Conservation (phyloP, 2,888 invertebrate genomes). For the Iselma pallidipennis region DNA sequence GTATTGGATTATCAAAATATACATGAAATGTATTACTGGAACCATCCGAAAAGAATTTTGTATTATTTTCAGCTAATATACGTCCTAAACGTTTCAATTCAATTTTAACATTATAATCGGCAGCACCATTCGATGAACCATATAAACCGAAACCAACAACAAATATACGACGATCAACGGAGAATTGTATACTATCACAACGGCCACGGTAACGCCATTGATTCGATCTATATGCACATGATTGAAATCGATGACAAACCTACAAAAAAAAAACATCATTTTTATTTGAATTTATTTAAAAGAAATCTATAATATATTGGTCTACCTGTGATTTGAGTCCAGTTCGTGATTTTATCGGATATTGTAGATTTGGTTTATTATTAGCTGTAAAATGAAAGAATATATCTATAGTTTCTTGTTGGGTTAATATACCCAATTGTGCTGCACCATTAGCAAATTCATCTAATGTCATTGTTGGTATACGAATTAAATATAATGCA, state of each 20-base stretch:
- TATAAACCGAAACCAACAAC: conserved; percentile 95
- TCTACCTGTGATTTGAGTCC: conserved; percentile 86
- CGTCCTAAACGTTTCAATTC: conserved; percentile 89
- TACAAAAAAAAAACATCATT: conserved; percentile 52
- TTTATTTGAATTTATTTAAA: not conserved
- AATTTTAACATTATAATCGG: conserved; percentile 93
- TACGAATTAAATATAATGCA: conserved; percentile 84
- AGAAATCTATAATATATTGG: not conserved
- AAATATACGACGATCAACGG: conserved; percentile 93
- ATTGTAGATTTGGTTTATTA: conserved; percentile 80
- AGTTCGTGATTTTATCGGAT: conserved; percentile 79
- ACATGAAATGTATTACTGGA: conserved; percentile 95
- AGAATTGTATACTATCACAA: conserved; percentile 96
- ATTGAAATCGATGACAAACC: conserved; percentile 95
- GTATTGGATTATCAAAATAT: conserved; percentile 80
- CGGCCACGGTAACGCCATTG: conserved; percentile 97
- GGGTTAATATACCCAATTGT: conserved; percentile 87
- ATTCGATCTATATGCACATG: conserved; percentile 94
- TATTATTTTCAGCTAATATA: conserved; percentile 87
- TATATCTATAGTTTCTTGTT: conserved; percentile 92
- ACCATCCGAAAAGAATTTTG: conserved; percentile 95
- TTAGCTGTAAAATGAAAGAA: conserved; percentile 94
- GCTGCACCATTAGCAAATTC: conserved; percentile 95
- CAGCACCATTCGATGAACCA: conserved; percentile 94
- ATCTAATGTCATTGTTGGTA: conserved; percentile 92